Percentiles rank a stretch among this genome's conserved stretches.
phyloP scores from a whole-genome alignment of 1,140 invertebrate genomes.

The Trichonephila clavata region DNA sequence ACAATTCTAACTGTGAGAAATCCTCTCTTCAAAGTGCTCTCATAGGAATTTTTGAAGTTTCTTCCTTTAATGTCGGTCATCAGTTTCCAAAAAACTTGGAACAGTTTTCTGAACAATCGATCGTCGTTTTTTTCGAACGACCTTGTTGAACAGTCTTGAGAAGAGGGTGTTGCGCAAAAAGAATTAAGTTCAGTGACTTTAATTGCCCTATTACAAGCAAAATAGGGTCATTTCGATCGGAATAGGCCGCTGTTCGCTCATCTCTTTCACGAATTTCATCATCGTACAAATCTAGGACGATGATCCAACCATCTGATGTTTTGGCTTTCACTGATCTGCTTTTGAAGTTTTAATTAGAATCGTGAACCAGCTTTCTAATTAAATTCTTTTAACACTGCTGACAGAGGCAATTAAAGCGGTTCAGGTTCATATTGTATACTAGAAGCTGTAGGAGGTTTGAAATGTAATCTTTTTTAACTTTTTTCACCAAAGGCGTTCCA shows the following conservation, averaged over 20 bases:
- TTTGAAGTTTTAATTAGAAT: background rate
- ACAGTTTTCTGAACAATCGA: background rate
- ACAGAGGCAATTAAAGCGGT: background rate
- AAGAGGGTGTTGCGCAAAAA: slow-evolving; percentile 33
- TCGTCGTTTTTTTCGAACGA: background rate
- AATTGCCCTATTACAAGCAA: slow-evolving; percentile 21
- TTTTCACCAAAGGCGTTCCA: background rate
- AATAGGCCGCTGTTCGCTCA: background rate
- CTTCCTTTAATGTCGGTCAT: background rate
- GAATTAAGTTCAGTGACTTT: slow-evolving; percentile 64
- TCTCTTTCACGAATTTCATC: slow-evolving; percentile 9
- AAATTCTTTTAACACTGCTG: background rate
- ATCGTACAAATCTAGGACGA: background rate
- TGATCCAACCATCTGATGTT: background rate
- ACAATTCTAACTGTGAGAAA: too few relatives aligned
- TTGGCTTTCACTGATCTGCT: background rate
- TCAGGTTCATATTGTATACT: background rate
- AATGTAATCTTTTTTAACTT: background rate
- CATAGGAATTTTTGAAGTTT: background rate
- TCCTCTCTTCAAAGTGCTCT: too few relatives aligned
- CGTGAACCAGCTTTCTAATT: background rate
- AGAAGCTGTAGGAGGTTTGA: background rate
- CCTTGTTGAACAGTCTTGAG: background rate
- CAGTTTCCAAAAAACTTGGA: background rate
- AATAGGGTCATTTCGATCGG: slow-evolving; percentile 47